Evolutionary conservation across 2,888 invertebrate species (phyloP).

Genomic region (Liodrosophila aerea): DNA sequence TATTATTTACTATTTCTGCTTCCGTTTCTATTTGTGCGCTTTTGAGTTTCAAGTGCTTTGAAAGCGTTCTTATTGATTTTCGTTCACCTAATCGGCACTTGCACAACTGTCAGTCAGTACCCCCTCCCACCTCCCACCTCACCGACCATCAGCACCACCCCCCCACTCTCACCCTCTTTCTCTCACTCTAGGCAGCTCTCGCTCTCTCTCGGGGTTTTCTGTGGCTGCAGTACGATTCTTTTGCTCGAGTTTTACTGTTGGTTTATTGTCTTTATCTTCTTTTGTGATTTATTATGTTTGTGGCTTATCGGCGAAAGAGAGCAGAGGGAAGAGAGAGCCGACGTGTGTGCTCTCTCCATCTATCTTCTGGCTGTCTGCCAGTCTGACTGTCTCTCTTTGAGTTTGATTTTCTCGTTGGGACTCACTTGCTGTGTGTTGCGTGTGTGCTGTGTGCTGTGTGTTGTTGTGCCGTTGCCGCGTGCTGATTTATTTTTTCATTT

Average conservation of each 20-base stretch:
- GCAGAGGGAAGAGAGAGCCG: too few species aligned
- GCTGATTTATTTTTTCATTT: slow-evolving; percentile 6
- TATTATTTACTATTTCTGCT: too few species aligned
- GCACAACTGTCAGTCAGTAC: too few species aligned
- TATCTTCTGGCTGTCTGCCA: neutral
- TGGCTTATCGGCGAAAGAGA: slow-evolving; percentile 2
- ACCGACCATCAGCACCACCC: too few species aligned
- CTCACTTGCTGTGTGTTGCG: too few species aligned
- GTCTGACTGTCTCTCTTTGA: slow-evolving; percentile 8
- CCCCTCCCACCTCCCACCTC: too few species aligned
- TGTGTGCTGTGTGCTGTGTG: too few species aligned
- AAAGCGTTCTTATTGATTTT: too few species aligned
- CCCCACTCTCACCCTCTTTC: neutral
- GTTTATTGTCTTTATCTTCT: slow-evolving; percentile 16
- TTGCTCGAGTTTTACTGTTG: slow-evolving; percentile 14
- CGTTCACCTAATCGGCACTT: too few species aligned
- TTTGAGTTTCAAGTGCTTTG: neutral
- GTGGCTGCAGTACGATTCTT: neutral
- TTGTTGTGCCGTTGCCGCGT: slow-evolving; percentile 7
- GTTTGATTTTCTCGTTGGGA: neutral
- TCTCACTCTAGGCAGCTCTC: neutral
- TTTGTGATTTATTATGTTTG: slow-evolving; percentile 26
- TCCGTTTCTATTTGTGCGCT: neutral
- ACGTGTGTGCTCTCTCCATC: neutral
- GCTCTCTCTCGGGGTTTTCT: neutral